phyloP scores from a whole-genome alignment of 2,888 invertebrate species.

The Tachystola acroxantha region DNA sequence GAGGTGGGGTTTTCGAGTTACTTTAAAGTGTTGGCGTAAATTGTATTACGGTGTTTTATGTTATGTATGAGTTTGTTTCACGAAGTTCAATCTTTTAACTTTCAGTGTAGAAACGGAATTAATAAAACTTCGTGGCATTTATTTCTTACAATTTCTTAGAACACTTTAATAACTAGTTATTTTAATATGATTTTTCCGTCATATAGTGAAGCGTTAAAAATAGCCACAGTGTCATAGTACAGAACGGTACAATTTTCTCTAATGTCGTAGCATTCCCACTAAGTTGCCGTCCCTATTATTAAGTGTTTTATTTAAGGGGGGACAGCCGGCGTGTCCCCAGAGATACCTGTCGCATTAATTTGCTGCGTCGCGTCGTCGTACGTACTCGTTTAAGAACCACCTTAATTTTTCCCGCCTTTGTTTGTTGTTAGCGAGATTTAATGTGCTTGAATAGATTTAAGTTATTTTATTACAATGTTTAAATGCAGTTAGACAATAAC shows the following conservation, averaged over 20 bases:
- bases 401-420: conserved; percentile 39
- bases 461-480: too few relatives aligned
- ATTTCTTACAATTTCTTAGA: too few relatives aligned
- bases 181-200: too few relatives aligned
- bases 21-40: too few relatives aligned
- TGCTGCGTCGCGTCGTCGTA: conserved; percentile 41
- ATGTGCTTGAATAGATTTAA: conserved; percentile 16
- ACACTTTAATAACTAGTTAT: too few relatives aligned
- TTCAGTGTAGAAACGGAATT: neutral
- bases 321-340: conserved; percentile 47
- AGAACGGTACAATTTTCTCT: conserved; percentile 41
- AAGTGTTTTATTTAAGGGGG: conserved; percentile 67
- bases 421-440: conserved; percentile 50
- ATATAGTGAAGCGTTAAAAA: too few relatives aligned
- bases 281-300: conserved; percentile 59
- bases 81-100: neutral
- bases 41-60: too few relatives aligned
- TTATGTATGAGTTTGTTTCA: neutral
- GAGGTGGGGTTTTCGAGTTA: too few relatives aligned
- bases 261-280: conserved; percentile 43
- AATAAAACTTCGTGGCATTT: neutral
- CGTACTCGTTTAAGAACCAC: conserved; percentile 26
- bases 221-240: too few relatives aligned
- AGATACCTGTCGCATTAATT: conserved; percentile 71
- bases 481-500: too few relatives aligned